phyloP scores from a whole-genome alignment of 2,113 vertebrate genomes.

The Periophthalmodon schlosseri region DNA sequence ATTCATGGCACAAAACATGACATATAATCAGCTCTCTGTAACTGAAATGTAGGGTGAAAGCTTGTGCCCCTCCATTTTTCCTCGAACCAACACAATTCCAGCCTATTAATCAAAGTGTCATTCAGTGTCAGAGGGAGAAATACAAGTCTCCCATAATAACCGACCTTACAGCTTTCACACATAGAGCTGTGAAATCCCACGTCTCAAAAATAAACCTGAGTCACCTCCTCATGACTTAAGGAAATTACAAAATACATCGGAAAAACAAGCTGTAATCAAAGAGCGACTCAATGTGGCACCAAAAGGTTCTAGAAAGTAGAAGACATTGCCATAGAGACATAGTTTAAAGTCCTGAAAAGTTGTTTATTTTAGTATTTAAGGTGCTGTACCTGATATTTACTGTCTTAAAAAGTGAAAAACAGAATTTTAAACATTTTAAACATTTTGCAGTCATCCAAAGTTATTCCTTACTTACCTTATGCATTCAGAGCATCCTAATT shows the following conservation, averaged over 20 bases:
- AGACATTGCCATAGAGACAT: not conserved
- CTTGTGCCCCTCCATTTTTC: not conserved
- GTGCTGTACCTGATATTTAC: too few relatives aligned
- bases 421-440: not conserved
- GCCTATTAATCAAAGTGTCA: not conserved
- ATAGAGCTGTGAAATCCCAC: not conserved
- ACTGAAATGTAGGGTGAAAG: not conserved
- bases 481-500: too few relatives aligned
- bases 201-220: not conserved
- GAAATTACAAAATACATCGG: not conserved
- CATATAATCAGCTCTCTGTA: not conserved
- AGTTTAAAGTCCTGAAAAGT: not conserved
- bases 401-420: too few relatives aligned
- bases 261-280: not conserved
- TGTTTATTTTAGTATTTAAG: not conserved
- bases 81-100: not conserved
- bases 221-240: not conserved
- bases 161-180: not conserved
- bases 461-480: too few relatives aligned
- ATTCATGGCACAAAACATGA: not conserved
- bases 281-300: not conserved
- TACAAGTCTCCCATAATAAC: not conserved
- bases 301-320: not conserved
- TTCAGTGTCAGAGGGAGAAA: not conserved
- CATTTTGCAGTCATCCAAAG: not conserved